Evolutionary conservation across 2,888 invertebrate species (phyloP), one percentile per base, ranked within the genome.

Genomic region (Brachylomia viminalis): DNA sequence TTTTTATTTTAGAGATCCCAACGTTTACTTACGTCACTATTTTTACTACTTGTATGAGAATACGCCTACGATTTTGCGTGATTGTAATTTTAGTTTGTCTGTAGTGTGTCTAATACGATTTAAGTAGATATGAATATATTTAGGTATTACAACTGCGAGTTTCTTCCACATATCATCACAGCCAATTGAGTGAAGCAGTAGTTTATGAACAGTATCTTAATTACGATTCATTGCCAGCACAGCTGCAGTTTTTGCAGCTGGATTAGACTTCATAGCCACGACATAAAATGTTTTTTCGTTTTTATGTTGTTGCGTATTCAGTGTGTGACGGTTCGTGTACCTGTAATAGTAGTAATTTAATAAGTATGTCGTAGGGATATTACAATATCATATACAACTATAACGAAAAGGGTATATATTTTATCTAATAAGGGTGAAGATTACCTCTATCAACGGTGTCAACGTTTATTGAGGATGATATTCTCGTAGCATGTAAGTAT

Each of bases 201-300:
- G 17, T 52, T 52, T 67, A 67, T 54, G 11, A 67, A 67, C n/a
- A n/a, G 17, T 33, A 52, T 49, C n/a, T 67, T 54, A n/a, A 33
- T 67, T 33, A 33, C 7, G 3, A 67, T 4, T 33, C 6, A 67
- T 67, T 54, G 17, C n/a, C 20, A 56, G 33, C 11, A 56, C 67
- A 67, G 33, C n/a, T 33, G n/a, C 20, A 54, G 17, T 54, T 52
- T 33, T 52, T 52, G 11, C 33, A n/a, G n/a, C n/a, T 52, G 23
- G 49, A 17, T 52, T 49, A 33, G 33, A 49, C n/a, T 66, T 52
- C 6, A 52, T 7, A n/a, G 11, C 17, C n/a, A 52, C 17, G 11
- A 11, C 17, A 33, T 33, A 17, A 17, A 66, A 23, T 66, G 6
- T 10, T 13, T 65, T 27, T 20, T 20, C 0, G 7, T 64, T 27